phyloP scores from a whole-genome alignment of 1,140 invertebrate species.

The Halotydeus destructor region DNA sequence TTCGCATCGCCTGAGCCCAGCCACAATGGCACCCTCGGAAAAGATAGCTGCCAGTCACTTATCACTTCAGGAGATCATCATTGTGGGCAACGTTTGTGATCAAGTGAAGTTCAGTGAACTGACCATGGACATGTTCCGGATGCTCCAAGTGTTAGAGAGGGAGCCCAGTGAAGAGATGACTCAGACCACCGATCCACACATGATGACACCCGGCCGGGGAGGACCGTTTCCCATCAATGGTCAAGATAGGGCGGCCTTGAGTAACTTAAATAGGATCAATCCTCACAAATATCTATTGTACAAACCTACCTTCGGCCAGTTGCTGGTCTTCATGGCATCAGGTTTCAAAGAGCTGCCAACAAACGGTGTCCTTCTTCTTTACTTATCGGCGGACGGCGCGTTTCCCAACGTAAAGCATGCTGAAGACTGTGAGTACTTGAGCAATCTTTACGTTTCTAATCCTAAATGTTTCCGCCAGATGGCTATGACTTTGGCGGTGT shows the following conservation, averaged over 20 bases:
- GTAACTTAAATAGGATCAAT: constrained; percentile 62
- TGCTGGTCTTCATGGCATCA: constrained; percentile 77
- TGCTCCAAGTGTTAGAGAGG: constrained; percentile 79
- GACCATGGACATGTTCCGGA: constrained; percentile 93
- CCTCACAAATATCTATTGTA: constrained; percentile 92
- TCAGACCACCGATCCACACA: constrained; percentile 66
- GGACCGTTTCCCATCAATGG: constrained; percentile 20
- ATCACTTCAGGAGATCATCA: constrained; percentile 75
- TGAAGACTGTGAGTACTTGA: constrained; percentile 21
- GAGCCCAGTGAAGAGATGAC: constrained; percentile 42
- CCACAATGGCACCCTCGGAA: constrained; percentile 68
- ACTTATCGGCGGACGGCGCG: constrained; percentile 80
- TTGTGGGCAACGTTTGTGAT: constrained; percentile 76
- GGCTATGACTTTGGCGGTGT: constrained; percentile 82
- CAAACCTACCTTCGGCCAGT: constrained; percentile 80
- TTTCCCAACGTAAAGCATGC: constrained; percentile 67
- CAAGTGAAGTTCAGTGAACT: constrained; percentile 92
- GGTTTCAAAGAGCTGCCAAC: constrained; percentile 73
- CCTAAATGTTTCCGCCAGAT: constrained; percentile 29
- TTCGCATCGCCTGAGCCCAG: constrained; percentile 42
- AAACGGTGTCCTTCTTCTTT: constrained; percentile 71
- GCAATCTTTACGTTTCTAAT: constrained; percentile 1
- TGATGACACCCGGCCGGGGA: constrained; percentile 47
- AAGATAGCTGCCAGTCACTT: constrained; percentile 46
- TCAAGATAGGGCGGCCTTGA: constrained; percentile 24